Conservation (phyloP, 2,888 invertebrate genomes). For the Panzeria rudis region DNA sequence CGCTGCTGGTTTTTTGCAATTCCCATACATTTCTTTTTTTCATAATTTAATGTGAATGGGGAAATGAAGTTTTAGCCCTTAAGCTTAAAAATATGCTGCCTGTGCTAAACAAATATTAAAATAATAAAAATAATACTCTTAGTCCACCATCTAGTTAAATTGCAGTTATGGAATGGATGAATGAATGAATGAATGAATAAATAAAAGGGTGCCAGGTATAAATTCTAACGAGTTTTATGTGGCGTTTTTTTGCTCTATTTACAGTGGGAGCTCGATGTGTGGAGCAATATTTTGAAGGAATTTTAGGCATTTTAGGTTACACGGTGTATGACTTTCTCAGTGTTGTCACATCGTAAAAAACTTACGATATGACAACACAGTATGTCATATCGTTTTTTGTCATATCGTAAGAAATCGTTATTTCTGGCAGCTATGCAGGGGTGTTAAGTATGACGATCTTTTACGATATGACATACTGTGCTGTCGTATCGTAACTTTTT, state of each 20-base stretch:
- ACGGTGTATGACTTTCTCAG: too few relatives aligned
- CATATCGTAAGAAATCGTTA: too few relatives aligned
- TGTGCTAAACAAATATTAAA: slow-evolving; percentile 54
- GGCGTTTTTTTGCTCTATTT: background rate
- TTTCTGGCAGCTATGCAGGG: too few relatives aligned
- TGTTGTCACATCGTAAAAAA: too few relatives aligned
- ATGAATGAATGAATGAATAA: slow-evolving; percentile 21
- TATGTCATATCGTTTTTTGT: too few relatives aligned
- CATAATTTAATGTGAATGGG: slow-evolving; percentile 44
- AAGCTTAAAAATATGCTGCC: slow-evolving; percentile 31
- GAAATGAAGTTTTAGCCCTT: slow-evolving; percentile 33
- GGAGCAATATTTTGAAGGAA: background rate
- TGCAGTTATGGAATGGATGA: slow-evolving; percentile 31
- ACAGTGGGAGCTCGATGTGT: background rate
- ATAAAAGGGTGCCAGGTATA: slow-evolving; percentile 1
- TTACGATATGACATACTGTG: too few relatives aligned
- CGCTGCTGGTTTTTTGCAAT: slow-evolving; percentile 27
- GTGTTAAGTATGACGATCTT: too few relatives aligned
- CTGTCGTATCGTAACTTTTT: too few relatives aligned
- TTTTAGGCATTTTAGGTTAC: too few relatives aligned
- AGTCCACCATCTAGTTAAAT: slow-evolving; percentile 41
- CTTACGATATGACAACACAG: too few relatives aligned
- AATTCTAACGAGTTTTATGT: slow-evolving; percentile 50
- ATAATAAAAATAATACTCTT: slow-evolving; percentile 51
- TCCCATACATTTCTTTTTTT: background rate